Percentiles rank a stretch among this genome's conserved stretches.
phyloP scores from a whole-genome alignment of 2,797 vertebrate genomes.

The Pseudomugil gertrudae region DNA sequence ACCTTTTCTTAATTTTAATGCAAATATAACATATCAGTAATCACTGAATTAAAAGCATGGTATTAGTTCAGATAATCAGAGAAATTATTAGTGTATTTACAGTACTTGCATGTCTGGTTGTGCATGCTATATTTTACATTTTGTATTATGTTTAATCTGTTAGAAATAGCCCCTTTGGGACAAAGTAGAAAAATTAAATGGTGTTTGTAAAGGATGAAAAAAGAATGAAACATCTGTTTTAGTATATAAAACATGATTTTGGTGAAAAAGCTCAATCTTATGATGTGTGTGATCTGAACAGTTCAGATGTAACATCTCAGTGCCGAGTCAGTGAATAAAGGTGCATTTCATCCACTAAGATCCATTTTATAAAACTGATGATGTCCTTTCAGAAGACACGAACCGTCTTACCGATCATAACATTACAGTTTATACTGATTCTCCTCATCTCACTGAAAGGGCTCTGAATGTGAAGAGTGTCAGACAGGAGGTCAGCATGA shows the following conservation, averaged over 20 bases:
- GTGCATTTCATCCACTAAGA: background rate
- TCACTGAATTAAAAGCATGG: background rate
- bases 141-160: background rate
- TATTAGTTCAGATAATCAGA: background rate
- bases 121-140: background rate
- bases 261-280: background rate
- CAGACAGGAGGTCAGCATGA: background rate
- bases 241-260: no score
- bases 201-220: no score
- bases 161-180: no score
- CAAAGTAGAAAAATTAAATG: no score
- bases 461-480: background rate
- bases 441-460: background rate
- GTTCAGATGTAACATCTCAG: background rate
- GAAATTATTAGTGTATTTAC: background rate
- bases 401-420: no score
- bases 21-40: no score
- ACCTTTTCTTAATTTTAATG: no score
- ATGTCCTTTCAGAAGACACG: no score
- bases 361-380: background rate
- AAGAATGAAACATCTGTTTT: no score
- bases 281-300: background rate
- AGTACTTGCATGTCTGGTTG: background rate
- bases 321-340: background rate
- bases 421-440: background rate